Percentiles rank a stretch among this genome's conserved stretches.
These are phyloP conservation scores for Glaucomys volans DNA, from an alignment of 2,113 vertebrate species.

Conservation along the genomic window DNA sequence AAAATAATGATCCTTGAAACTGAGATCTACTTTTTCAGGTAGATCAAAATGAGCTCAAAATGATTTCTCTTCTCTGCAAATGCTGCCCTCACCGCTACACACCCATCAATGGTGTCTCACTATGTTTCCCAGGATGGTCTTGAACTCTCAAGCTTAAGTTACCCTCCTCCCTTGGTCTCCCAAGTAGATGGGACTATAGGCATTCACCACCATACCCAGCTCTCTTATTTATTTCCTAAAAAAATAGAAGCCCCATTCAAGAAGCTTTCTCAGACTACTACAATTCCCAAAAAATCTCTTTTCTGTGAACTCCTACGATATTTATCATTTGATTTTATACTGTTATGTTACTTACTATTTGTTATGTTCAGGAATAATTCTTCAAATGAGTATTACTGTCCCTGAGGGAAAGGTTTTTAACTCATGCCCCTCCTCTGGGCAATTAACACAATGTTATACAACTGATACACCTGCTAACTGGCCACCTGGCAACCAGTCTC, in stretches of 20 bases:
- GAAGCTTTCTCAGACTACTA: neutral
- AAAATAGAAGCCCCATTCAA: neutral
- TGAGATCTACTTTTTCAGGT: neutral
- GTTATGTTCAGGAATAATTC: neutral
- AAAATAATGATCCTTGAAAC: neutral
- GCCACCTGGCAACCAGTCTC: neutral
- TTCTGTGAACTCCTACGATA: neutral
- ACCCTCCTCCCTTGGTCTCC: too few species aligned
- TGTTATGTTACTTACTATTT: neutral
- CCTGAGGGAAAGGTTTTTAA: neutral
- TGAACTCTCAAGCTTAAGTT: too few species aligned
- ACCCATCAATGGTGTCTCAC: too few species aligned
- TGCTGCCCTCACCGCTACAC: neutral
- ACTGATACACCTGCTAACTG: neutral
- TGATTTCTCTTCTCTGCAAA: neutral
- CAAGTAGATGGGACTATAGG: too few species aligned
- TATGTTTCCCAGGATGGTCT: too few species aligned
- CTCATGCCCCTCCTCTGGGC: neutral
- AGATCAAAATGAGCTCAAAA: neutral
- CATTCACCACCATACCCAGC: too few species aligned
- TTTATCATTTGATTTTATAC: neutral
- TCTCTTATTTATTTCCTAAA: neutral
- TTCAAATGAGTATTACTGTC: neutral
- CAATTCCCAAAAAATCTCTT: slow-evolving; percentile 1
- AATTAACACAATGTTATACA: neutral